Evolutionary conservation across 2,113 vertebrate genomes (phyloP), one percentile per base, ranked within the genome.

Genomic region (Potamarius usumacintae): DNA sequence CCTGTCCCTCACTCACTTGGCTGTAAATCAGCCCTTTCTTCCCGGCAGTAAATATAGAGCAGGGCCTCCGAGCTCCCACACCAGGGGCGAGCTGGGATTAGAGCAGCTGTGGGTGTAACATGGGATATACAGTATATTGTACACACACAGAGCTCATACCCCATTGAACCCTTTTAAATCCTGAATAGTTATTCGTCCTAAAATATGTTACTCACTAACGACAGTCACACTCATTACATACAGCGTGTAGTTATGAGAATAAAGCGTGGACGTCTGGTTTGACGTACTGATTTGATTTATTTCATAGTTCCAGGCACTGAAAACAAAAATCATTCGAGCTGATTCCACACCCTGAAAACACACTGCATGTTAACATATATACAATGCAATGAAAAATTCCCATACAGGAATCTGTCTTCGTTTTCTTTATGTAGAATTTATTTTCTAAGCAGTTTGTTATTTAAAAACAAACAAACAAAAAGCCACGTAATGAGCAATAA

Each of bases 1-100:
- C 77, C 85, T 86, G 60, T 10, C 82, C 22, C 57, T 76, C 86
- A n/a, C 48, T 76, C 57, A 25, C 80, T 80, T 74, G 12, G 85
- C 81, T 27, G 91, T 93, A 92, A 92, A 93, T 92, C 90, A 92
- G 55, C 83, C 78, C 67, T 60, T 78, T 69, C 82, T 69, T 77
- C 76, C 48, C 58, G 55, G 27, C 58, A 72, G 78, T 85, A 85
- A 85, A 90, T 90, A 87, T 87, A 83, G 71, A 90, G 67, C 0
- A 83, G 57, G 81, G 65, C 89, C 48, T 62, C 76, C 20, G 17
- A 25, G 82, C 85, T 89, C 88, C 88, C 78, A 88, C 82, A 52
- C 83, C 52, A 65, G 55, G 91, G 89, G 50, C 85, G 86, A 91
- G 89, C 84, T 18, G 65, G 88, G 71, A 82, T 89, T 90, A 86